Conservation (phyloP, 2,888 invertebrate species). For the Cheilosia vulpina region DNA sequence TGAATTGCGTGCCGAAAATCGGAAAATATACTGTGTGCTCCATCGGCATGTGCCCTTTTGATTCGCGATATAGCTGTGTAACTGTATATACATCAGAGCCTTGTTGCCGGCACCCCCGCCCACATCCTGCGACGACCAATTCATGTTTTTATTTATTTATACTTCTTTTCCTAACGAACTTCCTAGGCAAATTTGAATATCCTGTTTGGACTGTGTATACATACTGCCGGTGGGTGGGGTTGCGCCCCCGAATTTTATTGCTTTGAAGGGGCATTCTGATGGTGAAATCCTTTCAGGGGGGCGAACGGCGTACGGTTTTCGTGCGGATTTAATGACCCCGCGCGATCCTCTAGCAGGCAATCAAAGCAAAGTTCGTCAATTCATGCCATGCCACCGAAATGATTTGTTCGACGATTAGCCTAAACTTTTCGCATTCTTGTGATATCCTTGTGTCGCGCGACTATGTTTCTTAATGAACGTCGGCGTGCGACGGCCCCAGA, state of each 20-base stretch:
- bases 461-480: conserved; percentile 45
- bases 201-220: conserved; percentile 43
- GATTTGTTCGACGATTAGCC: conserved; percentile 69
- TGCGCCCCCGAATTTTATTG: conserved; percentile 54
- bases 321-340: conserved; percentile 58
- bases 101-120: conserved; percentile 38
- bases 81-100: background rate
- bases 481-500: too few species aligned
- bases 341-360: conserved; percentile 45
- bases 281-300: conserved; percentile 16
- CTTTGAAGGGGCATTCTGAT: conserved; percentile 56
- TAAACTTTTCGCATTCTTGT: conserved; percentile 45
- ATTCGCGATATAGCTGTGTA: conserved; percentile 10
- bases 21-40: conserved; percentile 35
- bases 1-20: conserved; percentile 72
- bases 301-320: background rate
- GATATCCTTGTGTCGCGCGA: conserved; percentile 49
- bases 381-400: conserved; percentile 67
- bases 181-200: conserved; percentile 75
- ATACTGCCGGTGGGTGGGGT: conserved; percentile 17
- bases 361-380: conserved; percentile 55
- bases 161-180: conserved; percentile 68
- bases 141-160: conserved; percentile 73
- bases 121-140: conserved; percentile 34
- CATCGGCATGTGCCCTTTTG: conserved; percentile 47